Base-by-base conservation (phyloP, 2,797 vertebrate genomes). In the Trematomus bernacchii region DNA sequence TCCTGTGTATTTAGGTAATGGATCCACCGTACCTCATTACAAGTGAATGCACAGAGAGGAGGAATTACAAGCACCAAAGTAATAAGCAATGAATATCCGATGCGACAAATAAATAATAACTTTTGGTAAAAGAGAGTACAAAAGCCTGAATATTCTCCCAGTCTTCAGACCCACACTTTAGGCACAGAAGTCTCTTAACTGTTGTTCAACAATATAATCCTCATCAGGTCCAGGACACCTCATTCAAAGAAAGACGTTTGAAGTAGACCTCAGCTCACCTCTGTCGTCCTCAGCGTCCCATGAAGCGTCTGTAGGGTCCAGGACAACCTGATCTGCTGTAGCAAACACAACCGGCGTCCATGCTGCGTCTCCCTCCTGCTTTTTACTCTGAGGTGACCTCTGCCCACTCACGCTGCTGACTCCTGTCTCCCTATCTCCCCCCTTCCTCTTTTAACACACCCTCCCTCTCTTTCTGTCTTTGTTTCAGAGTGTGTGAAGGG, bases 271-370 rank as follows among this genome's bases (percentile, higher is more conserved):
- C 54, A 46, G 47, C 85, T 85, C 69, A 82, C 77, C 75, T 78
- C 58, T 59, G 42, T 81, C 44, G 55, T 69, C 80, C 64, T 88
- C 82, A 86, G 77, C 33, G 68, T 88, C 87, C 76, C 12, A 30
- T 50, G 76, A 79, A 80, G 77, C 79, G 72, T 86, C 87, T 86
- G 86, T 13, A 72, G 72, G 81, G 85, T 55, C 63, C 74, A 10
- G 71, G 57, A 88, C 76, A 83, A 88, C 84, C 81, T 83, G 87
- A 85, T 90, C 83, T 77, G 70, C 86, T 74, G 79, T 60, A 84
- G 68, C 62, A 70, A 64, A 80, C 79, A 73, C 47, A 4, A n/a
- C 59, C 77, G 8, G 71, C 81, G 54, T 82, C 87, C 88, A 85
- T 87, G 85, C 86, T 90, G 89, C 30, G 82, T 58, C 48, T 58